Evolutionary conservation across 2,113 vertebrate species (phyloP).

Genomic region (Phodopus roborovskii): DNA sequence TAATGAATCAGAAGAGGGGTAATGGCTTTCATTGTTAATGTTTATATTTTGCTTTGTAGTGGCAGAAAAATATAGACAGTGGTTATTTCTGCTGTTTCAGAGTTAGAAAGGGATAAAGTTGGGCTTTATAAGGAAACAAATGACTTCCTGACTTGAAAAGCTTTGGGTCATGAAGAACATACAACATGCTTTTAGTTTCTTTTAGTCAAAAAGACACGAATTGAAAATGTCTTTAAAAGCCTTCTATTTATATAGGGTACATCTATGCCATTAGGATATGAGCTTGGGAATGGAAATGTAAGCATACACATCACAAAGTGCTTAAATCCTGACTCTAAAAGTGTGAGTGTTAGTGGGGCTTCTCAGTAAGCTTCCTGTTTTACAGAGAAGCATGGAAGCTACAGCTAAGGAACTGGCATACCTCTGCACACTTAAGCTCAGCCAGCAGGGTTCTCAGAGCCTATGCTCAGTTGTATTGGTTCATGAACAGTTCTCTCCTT

Average conservation of each 20-base stretch:
- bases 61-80: slow-evolving; percentile 7
- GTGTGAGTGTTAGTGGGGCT: background rate
- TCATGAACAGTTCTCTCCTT: background rate
- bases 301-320: background rate
- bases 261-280: background rate
- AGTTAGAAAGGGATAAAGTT: background rate
- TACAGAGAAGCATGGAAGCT: background rate
- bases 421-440: background rate
- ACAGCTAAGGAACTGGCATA: background rate
- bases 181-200: background rate
- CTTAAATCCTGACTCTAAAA: slow-evolving; percentile 1
- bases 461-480: background rate
- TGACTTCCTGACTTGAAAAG: slow-evolving; percentile 46
- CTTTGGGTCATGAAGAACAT: slow-evolving; percentile 17
- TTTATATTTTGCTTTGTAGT: slow-evolving; percentile 47
- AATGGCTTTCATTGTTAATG: slow-evolving; percentile 49
- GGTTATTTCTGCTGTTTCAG: slow-evolving; percentile 12
- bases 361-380: background rate
- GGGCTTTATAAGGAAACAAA: slow-evolving; percentile 54
- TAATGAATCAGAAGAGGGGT: slow-evolving; percentile 20
- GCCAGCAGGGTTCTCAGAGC: background rate
- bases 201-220: slow-evolving; percentile 5
- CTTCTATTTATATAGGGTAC: background rate
- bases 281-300: slow-evolving; percentile 1
- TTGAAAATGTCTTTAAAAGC: slow-evolving; percentile 15